These are phyloP conservation scores for Chionodraco myersi DNA, from an alignment of 2,113 vertebrate species.

Conservation along the genomic window DNA sequence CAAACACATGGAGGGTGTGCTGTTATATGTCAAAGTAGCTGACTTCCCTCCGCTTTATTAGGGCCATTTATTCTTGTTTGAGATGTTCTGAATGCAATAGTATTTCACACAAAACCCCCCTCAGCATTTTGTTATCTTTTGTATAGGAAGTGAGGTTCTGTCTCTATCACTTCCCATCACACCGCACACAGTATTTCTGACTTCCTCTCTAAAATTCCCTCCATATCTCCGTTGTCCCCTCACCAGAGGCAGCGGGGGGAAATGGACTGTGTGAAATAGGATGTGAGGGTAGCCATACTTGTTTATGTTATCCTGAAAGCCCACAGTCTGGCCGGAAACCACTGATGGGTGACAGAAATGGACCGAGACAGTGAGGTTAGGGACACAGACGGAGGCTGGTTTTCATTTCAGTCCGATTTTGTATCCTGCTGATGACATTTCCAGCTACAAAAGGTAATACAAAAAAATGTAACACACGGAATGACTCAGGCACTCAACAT, in stretches of 20 bases:
- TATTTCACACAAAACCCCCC: constrained; percentile 16
- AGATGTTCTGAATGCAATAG: constrained; percentile 7
- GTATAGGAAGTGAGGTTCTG: constrained; percentile 41
- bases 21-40: constrained; percentile 13
- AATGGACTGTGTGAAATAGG: constrained; percentile 65
- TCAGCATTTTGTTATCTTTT: constrained; percentile 30
- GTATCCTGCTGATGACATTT: background rate
- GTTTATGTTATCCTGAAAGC: constrained; percentile 42
- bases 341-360: constrained; percentile 33
- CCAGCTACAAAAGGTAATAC: background rate
- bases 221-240: constrained; percentile 22
- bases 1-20: background rate
- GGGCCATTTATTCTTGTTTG: constrained; percentile 21
- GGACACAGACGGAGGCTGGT: background rate
- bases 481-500: background rate
- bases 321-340: constrained; percentile 38
- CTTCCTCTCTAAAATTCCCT: constrained; percentile 27
- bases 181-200: constrained; percentile 23
- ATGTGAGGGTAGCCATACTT: constrained; percentile 64
- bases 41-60: background rate
- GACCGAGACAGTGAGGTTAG: constrained; percentile 10
- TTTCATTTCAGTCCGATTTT: background rate
- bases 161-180: constrained; percentile 37
- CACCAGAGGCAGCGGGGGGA: constrained; percentile 52
- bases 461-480: background rate